A percentile compares a stretch with the other conserved stretches of the same genome.
Conservation (phyloP, 1,140 invertebrate species). For the Drosophila varians region DNA sequence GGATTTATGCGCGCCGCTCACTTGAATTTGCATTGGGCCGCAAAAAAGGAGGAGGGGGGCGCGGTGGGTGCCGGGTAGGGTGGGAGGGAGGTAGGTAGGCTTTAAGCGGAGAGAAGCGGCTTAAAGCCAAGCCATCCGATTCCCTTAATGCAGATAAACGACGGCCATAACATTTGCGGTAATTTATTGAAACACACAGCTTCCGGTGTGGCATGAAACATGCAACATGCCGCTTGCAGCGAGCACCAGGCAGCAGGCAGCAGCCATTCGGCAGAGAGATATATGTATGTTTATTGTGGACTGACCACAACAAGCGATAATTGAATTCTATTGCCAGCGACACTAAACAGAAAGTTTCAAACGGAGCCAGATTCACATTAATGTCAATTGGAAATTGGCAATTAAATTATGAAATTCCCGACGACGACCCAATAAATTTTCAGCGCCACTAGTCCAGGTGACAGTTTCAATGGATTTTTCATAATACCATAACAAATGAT, state of each 20-base stretch:
- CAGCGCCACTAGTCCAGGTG: too few species aligned
- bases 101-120: slow-evolving; percentile 3
- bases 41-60: slow-evolving; percentile 35
- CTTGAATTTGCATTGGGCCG: slow-evolving; percentile 77
- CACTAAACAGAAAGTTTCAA: slow-evolving; percentile 19
- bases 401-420: slow-evolving; percentile 37
- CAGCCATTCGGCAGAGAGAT: neutral
- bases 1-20: slow-evolving; percentile 74
- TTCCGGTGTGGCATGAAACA: slow-evolving; percentile 18
- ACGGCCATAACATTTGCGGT: slow-evolving; percentile 29
- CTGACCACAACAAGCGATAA: slow-evolving; percentile 42
- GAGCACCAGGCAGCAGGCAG: too few species aligned
- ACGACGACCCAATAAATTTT: slow-evolving; percentile 28
- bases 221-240: slow-evolving; percentile 7
- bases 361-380: slow-evolving; percentile 14
- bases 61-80: neutral
- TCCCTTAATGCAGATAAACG: slow-evolving; percentile 61
- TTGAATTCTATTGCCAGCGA: slow-evolving; percentile 40
- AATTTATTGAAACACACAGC: slow-evolving; percentile 51
- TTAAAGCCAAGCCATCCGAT: slow-evolving; percentile 40
- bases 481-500: too few species aligned
- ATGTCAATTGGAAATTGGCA: slow-evolving; percentile 36
- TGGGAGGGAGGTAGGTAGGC: neutral
- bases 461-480: too few species aligned
- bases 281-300: slow-evolving; percentile 12